Percentiles rank a stretch among this genome's conserved stretches.
Evolutionary conservation across 1,140 invertebrate species (phyloP).

Genomic region (Sesamia nonagrioides): DNA sequence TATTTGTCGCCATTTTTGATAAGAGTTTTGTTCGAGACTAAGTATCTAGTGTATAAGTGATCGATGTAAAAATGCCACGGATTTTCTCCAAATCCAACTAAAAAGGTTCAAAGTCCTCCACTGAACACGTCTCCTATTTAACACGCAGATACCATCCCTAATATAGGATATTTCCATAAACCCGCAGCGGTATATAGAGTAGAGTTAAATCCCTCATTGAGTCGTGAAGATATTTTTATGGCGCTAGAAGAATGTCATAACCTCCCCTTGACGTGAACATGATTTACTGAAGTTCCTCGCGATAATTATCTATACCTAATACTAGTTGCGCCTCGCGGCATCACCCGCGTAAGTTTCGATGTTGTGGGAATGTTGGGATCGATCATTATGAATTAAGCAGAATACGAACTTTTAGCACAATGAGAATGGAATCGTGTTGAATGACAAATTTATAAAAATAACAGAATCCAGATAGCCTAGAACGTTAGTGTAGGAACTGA

Average conservation of each 20-base stretch:
- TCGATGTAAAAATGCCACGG: no score
- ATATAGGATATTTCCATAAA: conserved; percentile 29
- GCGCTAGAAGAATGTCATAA: background rate
- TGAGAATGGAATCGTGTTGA: no score
- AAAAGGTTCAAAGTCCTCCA: background rate
- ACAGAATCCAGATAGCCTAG: no score
- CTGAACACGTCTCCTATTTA: conserved; percentile 93
- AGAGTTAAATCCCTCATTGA: conserved; percentile 36
- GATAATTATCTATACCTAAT: conserved; percentile 29
- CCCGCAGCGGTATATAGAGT: background rate
- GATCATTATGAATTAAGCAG: no score
- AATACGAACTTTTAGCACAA: no score
- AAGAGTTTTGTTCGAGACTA: no score
- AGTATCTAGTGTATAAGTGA: no score
- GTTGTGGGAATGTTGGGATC: background rate
- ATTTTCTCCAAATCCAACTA: background rate
- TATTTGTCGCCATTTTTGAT: no score
- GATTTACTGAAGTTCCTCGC: conserved; percentile 11
- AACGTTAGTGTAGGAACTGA: no score
- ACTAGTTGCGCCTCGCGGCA: background rate
- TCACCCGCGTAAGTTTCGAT: no score
- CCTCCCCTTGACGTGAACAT: conserved; percentile 11
- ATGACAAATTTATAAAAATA: no score
- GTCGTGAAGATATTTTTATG: conserved; percentile 41
- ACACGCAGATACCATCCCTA: conserved; percentile 89